phyloP scores from a whole-genome alignment of 1,140 invertebrate species.

The Pseudomyrmex sp. region DNA sequence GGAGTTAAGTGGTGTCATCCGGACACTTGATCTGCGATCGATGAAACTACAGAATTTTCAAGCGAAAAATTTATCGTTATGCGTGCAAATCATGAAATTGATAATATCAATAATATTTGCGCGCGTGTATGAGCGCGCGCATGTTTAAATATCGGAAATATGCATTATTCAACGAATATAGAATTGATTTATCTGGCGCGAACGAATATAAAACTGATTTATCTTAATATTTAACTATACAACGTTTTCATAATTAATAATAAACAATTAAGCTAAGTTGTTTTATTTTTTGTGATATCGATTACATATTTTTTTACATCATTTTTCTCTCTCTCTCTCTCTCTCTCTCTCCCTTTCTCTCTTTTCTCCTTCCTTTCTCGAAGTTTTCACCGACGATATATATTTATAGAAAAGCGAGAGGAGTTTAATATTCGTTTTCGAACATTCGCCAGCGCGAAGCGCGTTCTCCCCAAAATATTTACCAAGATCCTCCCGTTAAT shows the following conservation, averaged over 20 bases:
- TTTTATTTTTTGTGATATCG: no score
- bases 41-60: slow-evolving; percentile 76
- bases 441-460: not conserved
- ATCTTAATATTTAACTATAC: not conserved
- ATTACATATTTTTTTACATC: not conserved
- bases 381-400: not conserved
- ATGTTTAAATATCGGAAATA: not conserved
- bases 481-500: slow-evolving; percentile 37
- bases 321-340: not conserved
- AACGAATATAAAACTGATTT: not conserved
- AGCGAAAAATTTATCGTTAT: slow-evolving; percentile 62
- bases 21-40: slow-evolving; percentile 74
- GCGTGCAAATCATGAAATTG: slow-evolving; percentile 32
- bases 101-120: not conserved
- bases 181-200: not conserved
- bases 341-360: not conserved
- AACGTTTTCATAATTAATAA: slow-evolving; percentile 12
- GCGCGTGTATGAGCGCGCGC: not conserved
- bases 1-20: slow-evolving; percentile 72
- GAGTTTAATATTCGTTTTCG: slow-evolving; percentile 39
- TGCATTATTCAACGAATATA: not conserved
- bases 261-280: no score
- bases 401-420: not conserved
- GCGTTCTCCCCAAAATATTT: slow-evolving; percentile 43
- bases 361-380: no score